Conservation (phyloP, 2,888 invertebrate species). For the Helobdella robusta region DNA sequence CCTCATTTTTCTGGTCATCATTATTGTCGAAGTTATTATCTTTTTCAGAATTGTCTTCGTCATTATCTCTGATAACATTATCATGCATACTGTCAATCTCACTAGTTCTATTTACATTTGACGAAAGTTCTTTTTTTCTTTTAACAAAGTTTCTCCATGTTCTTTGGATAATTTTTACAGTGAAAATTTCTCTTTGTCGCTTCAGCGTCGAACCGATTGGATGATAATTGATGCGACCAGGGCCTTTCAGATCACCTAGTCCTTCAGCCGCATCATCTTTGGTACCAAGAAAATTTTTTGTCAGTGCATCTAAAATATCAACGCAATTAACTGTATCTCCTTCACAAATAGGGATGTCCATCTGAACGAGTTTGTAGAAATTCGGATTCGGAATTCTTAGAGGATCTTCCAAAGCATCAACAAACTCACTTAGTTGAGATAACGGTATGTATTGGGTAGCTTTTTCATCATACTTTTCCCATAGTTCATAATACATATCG, state of each 20-base stretch:
- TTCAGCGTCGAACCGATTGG: slow-evolving; percentile 87
- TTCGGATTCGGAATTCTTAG: slow-evolving; percentile 91
- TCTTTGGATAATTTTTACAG: slow-evolving; percentile 85
- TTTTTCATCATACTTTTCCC: slow-evolving; percentile 97
- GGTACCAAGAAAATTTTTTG: slow-evolving; percentile 96
- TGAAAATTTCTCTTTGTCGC: slow-evolving; percentile 92
- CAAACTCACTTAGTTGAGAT: slow-evolving; percentile 80
- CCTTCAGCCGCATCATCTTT: slow-evolving; percentile 58
- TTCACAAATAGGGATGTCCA: slow-evolving; percentile 97
- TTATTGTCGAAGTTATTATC: neutral
- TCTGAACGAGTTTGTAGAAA: slow-evolving; percentile 84
- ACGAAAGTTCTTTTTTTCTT: slow-evolving; percentile 12
- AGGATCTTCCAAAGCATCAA: slow-evolving; percentile 90
- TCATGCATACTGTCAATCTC: neutral
- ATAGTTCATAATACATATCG: slow-evolving; percentile 98
- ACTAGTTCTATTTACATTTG: neutral
- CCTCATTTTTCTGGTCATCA: no score
- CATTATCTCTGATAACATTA: neutral
- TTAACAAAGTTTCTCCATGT: slow-evolving; percentile 28
- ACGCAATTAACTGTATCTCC: slow-evolving; percentile 92
- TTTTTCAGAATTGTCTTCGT: neutral
- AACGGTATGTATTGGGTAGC: slow-evolving; percentile 93
- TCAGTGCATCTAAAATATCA: slow-evolving; percentile 92
- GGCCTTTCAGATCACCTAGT: slow-evolving; percentile 34
- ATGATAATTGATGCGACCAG: slow-evolving; percentile 74